phyloP scores from a whole-genome alignment of 2,113 vertebrate genomes.

The Ictalurus punctatus region DNA sequence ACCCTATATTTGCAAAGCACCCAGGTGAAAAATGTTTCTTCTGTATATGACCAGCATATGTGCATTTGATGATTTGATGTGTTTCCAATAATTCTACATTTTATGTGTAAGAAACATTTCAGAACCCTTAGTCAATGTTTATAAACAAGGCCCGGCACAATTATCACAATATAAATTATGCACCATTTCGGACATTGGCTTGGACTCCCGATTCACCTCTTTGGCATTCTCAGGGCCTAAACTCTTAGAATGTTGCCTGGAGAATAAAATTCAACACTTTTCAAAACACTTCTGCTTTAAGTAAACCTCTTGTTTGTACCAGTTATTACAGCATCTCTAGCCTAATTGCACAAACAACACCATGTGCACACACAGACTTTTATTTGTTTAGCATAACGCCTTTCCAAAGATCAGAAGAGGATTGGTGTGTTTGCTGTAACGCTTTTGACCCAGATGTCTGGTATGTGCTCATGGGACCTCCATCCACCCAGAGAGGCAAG shows the following conservation, averaged over 20 bases:
- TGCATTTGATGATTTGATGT: neutral
- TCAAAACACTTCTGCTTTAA: neutral
- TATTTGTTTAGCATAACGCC: neutral
- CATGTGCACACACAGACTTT: neutral
- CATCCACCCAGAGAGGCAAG: neutral
- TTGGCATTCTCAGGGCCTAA: neutral
- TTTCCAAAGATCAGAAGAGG: neutral
- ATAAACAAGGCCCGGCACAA: neutral
- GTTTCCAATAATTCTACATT: neutral
- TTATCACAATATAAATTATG: neutral
- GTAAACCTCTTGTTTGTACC: neutral
- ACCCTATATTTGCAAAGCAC: neutral
- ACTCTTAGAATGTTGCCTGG: neutral
- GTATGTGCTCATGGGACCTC: slow-evolving; percentile 18
- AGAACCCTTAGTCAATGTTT: neutral
- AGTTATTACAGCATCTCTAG: neutral
- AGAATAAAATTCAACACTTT: neutral
- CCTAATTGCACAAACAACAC: neutral
- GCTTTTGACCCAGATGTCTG: slow-evolving; percentile 27
- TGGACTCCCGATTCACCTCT: neutral
- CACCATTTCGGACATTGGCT: neutral
- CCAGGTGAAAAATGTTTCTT: neutral
- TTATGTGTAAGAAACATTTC: neutral
- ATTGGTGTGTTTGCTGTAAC: slow-evolving; percentile 9
- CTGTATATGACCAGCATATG: neutral